A percentile compares a stretch with the other conserved stretches of the same genome.
phyloP scores from a whole-genome alignment of 2,797 vertebrate genomes.

The Salmo trutta region DNA sequence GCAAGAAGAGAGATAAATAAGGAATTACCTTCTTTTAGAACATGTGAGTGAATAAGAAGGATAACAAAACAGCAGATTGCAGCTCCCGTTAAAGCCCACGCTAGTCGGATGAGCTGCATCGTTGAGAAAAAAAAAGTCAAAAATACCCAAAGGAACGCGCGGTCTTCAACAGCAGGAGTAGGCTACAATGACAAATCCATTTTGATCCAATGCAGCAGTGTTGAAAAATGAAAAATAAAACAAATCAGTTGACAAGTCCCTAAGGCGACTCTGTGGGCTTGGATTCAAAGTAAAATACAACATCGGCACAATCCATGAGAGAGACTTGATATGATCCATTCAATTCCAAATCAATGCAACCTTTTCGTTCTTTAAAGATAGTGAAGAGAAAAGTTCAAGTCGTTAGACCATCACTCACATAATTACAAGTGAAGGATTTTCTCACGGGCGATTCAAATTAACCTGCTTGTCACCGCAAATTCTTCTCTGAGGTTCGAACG shows the following conservation, averaged over 20 bases:
- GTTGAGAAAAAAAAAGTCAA: slow-evolving; percentile 73
- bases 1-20: neutral
- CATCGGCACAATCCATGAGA: slow-evolving; percentile 21
- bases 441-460: slow-evolving; percentile 15
- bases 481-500: neutral
- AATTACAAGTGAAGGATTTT: slow-evolving; percentile 9
- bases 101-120: slow-evolving; percentile 91
- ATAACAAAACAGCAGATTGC: slow-evolving; percentile 88
- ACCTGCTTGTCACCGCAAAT: slow-evolving; percentile 9
- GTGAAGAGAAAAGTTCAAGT: neutral
- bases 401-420: slow-evolving; percentile 4
- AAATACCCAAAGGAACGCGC: slow-evolving; percentile 71
- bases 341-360: neutral
- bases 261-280: neutral
- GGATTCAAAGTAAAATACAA: neutral
- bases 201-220: slow-evolving; percentile 33
- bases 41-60: slow-evolving; percentile 84
- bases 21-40: slow-evolving; percentile 89
- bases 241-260: neutral
- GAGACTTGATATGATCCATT: neutral
- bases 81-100: slow-evolving; percentile 88
- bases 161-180: slow-evolving; percentile 32
- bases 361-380: neutral
- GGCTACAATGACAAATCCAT: slow-evolving; percentile 48
- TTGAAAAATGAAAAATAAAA: neutral